phyloP scores from a whole-genome alignment of 2,888 invertebrate species.

The Myopa tessellatipennis region DNA sequence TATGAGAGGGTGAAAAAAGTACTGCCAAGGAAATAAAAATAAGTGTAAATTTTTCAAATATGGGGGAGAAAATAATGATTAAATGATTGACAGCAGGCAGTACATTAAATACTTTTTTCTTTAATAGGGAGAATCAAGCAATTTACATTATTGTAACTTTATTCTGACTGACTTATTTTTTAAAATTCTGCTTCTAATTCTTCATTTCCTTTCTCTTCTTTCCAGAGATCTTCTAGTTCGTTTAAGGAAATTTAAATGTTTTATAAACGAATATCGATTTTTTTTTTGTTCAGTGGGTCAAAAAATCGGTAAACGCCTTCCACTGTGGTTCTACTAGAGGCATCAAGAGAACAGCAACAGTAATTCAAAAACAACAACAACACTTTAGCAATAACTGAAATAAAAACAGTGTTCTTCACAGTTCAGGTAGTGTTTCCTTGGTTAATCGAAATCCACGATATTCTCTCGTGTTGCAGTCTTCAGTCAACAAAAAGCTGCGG shows the following conservation, averaged over 20 bases:
- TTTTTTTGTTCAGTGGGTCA: constrained; percentile 45
- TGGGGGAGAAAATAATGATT: constrained; percentile 9
- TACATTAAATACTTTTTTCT: not conserved
- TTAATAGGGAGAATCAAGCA: not conserved
- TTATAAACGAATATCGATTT: constrained; percentile 28
- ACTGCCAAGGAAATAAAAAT: not conserved
- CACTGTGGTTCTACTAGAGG: constrained; percentile 37
- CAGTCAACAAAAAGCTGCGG: constrained; percentile 9
- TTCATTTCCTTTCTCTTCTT: not conserved
- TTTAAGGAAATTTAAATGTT: not conserved
- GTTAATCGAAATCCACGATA: constrained; percentile 22
- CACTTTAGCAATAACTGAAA: constrained; percentile 26
- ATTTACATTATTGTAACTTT: not conserved
- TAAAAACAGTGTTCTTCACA: not conserved
- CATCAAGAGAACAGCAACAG: constrained; percentile 9
- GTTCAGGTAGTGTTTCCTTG: not conserved
- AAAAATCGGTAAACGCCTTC: constrained; percentile 51
- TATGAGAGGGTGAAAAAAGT: not conserved
- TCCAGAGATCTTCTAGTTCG: not conserved
- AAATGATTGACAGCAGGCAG: constrained; percentile 35
- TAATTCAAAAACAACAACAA: constrained; percentile 16
- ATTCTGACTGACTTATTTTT: not conserved
- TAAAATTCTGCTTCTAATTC: not conserved
- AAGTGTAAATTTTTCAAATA: not conserved
- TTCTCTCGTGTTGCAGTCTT: constrained; percentile 10